A percentile compares a stretch with the other conserved stretches of the same genome.
phyloP scores from a whole-genome alignment of 2,797 vertebrate species.

The Poeciliopsis infans region DNA sequence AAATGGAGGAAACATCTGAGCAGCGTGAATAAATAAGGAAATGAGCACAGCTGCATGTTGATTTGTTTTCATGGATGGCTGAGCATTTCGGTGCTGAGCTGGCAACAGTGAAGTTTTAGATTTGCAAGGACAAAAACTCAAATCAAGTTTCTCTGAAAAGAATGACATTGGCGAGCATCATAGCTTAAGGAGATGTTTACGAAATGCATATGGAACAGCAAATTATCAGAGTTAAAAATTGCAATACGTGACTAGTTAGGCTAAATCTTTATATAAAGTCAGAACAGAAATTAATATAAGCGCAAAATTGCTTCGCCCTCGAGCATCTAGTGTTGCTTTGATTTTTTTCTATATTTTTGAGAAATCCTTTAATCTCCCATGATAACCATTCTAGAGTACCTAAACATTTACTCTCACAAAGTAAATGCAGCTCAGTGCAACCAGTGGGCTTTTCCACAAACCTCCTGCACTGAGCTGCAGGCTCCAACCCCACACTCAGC shows the following conservation, averaged over 20 bases:
- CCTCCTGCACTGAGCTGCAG: too few relatives aligned
- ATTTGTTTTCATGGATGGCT: slow-evolving; percentile 57
- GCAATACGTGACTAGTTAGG: neutral
- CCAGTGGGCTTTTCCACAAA: too few relatives aligned
- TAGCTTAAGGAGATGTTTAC: slow-evolving; percentile 1
- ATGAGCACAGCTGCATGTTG: slow-evolving; percentile 47
- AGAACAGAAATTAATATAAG: neutral
- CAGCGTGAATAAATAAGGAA: slow-evolving; percentile 53
- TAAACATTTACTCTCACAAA: too few relatives aligned
- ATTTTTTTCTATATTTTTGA: too few relatives aligned
- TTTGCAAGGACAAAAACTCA: slow-evolving; percentile 14
- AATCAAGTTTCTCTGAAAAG: slow-evolving; percentile 13
- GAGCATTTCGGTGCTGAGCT: slow-evolving; percentile 44
- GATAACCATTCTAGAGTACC: too few relatives aligned
- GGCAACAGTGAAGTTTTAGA: slow-evolving; percentile 46
- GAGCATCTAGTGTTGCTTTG: neutral
- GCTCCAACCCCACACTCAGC: too few relatives aligned
- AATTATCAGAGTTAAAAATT: slow-evolving; percentile 1
- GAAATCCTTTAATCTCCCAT: too few relatives aligned
- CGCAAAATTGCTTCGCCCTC: neutral
- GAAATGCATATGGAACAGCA: neutral
- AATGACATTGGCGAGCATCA: slow-evolving; percentile 1
- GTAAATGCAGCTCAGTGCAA: too few relatives aligned
- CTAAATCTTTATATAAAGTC: neutral
- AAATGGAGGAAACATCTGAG: slow-evolving; percentile 46